Conservation (phyloP, 2,113 vertebrate species). For the Gyps fulvus region DNA sequence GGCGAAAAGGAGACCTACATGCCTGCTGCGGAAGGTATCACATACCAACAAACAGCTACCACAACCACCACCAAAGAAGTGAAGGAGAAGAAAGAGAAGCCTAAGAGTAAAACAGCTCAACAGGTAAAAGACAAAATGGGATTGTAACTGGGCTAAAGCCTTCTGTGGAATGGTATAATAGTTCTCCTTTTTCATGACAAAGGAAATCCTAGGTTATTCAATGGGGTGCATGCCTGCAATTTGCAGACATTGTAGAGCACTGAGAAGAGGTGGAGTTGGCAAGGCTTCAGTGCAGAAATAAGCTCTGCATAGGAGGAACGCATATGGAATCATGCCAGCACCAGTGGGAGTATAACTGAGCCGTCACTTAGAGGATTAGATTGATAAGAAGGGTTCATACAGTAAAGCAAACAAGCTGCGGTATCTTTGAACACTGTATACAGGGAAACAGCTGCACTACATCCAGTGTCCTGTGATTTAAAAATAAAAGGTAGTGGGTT, state of each 20-base stretch:
- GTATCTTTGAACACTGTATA: not conserved
- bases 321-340: not conserved
- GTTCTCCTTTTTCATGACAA: not conserved
- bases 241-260: not conserved
- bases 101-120: constrained; percentile 98
- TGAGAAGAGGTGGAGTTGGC: constrained; percentile 20
- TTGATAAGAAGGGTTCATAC: constrained; percentile 14
- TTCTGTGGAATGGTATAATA: not conserved
- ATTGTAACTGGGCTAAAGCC: not conserved
- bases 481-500: constrained; percentile 35
- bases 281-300: constrained; percentile 30
- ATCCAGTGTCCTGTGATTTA: not conserved
- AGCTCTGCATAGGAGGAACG: constrained; percentile 20
- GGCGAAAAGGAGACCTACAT: constrained; percentile 92
- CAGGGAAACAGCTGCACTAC: constrained; percentile 20
- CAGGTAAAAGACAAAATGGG: constrained; percentile 77
- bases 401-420: not conserved
- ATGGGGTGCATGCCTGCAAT: not conserved
- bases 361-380: not conserved
- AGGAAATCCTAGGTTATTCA: not conserved
- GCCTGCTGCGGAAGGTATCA: constrained; percentile 77
- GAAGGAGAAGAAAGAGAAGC: constrained; percentile 97
- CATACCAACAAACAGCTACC: constrained; percentile 70
- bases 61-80: constrained; percentile 74
- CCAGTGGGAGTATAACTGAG: constrained; percentile 45